phyloP scores from a whole-genome alignment of 2,797 vertebrate genomes.

The Siniperca undulata region DNA sequence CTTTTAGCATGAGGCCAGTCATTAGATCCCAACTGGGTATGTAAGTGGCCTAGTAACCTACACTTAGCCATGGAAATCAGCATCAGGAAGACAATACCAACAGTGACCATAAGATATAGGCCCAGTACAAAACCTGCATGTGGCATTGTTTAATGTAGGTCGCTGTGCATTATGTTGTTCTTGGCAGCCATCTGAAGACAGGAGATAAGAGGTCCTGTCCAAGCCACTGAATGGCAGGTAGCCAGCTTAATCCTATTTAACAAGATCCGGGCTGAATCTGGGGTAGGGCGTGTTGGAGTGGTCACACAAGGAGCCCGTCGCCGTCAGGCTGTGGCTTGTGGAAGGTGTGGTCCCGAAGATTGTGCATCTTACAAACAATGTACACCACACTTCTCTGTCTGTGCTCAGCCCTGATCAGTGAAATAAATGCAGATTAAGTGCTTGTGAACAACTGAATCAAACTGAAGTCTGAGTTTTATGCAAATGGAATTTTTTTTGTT shows the following conservation, averaged over 20 bases:
- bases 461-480: not conserved
- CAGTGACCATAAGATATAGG: conserved; percentile 5
- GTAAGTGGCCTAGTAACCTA: conserved; percentile 64
- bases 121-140: conserved; percentile 45
- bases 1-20: conserved; percentile 62
- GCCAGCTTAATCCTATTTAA: conserved; percentile 84
- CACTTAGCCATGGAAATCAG: conserved; percentile 58
- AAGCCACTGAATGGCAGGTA: conserved; percentile 79
- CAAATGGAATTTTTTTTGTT: not conserved
- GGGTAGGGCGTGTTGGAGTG: conserved; percentile 63
- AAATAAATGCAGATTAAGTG: not conserved
- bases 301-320: conserved; percentile 68
- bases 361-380: conserved; percentile 18
- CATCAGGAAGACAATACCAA: conserved; percentile 43
- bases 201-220: conserved; percentile 80
- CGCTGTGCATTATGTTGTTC: conserved; percentile 73
- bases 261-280: conserved; percentile 72
- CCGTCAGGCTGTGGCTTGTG: conserved; percentile 61
- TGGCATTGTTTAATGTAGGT: conserved; percentile 79
- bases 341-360: conserved; percentile 19
- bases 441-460: not conserved
- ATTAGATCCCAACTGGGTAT: conserved; percentile 73
- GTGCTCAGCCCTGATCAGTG: not conserved
- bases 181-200: conserved; percentile 76
- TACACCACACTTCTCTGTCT: no score